Evolutionary conservation across 2,888 invertebrate species (phyloP).

Genomic region (Eudasyphora cyanicolor): DNA sequence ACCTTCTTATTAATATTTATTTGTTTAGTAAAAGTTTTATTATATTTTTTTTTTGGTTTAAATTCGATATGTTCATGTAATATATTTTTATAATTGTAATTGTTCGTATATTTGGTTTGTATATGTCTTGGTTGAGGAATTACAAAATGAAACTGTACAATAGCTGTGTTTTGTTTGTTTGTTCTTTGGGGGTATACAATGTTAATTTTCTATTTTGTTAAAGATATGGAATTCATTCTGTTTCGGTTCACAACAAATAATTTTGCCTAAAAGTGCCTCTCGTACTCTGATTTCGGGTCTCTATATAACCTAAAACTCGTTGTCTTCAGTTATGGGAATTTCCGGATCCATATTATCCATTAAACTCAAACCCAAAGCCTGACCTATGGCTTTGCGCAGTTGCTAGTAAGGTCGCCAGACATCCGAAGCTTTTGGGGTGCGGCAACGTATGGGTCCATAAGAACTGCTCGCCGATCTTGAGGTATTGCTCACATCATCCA

Average conservation of each 20-base stretch:
- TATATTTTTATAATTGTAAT: constrained; percentile 29
- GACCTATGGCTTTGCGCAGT: constrained; percentile 72
- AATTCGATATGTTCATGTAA: constrained; percentile 77
- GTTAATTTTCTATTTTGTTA: constrained; percentile 15
- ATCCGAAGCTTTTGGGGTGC: constrained; percentile 82
- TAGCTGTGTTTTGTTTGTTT: not conserved
- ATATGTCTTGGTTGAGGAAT: not conserved
- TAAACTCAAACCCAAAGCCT: constrained; percentile 57
- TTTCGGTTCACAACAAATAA: constrained; percentile 46
- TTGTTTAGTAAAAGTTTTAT: constrained; percentile 32
- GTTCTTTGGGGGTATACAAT: not conserved
- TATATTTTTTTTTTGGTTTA: constrained; percentile 71
- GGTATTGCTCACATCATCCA: constrained; percentile 76
- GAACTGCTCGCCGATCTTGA: constrained; percentile 72
- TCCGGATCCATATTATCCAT: constrained; percentile 33
- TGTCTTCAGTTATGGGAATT: constrained; percentile 35
- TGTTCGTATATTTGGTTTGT: constrained; percentile 19
- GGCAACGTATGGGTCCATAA: constrained; percentile 79
- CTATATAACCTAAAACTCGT: constrained; percentile 48
- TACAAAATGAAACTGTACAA: constrained; percentile 32
- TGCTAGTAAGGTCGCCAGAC: constrained; percentile 89
- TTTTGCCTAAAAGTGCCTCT: not conserved
- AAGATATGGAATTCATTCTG: constrained; percentile 63
- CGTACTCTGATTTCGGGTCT: not conserved
- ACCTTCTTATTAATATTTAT: too few relatives aligned